Evolutionary conservation across 2,113 vertebrate genomes (phyloP).

Genomic region (Hippocampus zosterae): DNA sequence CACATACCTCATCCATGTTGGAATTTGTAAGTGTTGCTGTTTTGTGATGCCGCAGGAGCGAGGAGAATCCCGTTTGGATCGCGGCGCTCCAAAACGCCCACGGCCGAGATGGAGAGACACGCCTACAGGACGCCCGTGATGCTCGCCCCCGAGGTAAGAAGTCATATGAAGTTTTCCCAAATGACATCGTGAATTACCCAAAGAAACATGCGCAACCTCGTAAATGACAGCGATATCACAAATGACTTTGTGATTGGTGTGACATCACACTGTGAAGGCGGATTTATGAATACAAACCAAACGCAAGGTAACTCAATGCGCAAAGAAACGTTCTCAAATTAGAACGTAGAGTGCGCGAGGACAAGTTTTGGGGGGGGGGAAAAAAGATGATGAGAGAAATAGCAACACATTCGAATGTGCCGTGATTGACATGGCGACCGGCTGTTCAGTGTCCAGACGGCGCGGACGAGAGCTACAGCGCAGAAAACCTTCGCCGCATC

Average conservation of each 20-base stretch:
- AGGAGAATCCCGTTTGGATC: slow-evolving; percentile 69
- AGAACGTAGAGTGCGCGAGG: no score
- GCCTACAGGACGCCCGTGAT: slow-evolving; percentile 72
- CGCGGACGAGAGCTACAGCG: slow-evolving; percentile 78
- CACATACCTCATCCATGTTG: not conserved
- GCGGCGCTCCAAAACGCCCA: slow-evolving; percentile 84
- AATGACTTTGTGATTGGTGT: no score
- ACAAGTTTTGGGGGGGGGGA: no score
- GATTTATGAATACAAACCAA: no score
- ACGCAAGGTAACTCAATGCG: no score
- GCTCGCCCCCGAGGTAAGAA: slow-evolving; percentile 61
- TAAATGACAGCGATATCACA: no score
- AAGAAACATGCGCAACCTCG: no score
- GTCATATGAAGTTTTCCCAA: no score
- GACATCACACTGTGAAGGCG: not conserved
- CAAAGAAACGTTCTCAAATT: no score
- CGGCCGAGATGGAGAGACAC: slow-evolving; percentile 86
- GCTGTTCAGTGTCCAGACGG: slow-evolving; percentile 53
- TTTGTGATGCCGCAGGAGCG: not conserved
- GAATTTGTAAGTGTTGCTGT: not conserved
- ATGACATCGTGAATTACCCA: not conserved
- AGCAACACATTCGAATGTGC: no score
- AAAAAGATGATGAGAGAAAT: no score
- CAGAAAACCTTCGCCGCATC: slow-evolving; percentile 81
- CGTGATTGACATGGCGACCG: no score